Evolutionary conservation across 2,797 vertebrate species (phyloP).

Genomic region (Crocidura indochinensis): DNA sequence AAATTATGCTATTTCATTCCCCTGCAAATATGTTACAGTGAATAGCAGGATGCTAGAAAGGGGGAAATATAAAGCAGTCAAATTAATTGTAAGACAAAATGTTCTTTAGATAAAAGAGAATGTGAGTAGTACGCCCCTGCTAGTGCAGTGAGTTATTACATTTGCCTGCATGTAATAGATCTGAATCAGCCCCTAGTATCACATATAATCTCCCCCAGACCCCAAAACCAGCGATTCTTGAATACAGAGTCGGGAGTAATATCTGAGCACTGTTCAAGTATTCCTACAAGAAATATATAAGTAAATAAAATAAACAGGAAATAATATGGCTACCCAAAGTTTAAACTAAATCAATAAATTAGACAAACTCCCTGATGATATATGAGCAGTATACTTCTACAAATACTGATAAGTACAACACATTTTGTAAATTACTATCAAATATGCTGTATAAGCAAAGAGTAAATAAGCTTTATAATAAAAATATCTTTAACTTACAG

Average conservation of each 20-base stretch:
- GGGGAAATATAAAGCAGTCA: not conserved
- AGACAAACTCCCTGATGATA: constrained; percentile 25
- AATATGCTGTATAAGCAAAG: not conserved
- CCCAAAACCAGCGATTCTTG: too few relatives aligned
- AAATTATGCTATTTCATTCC: not conserved
- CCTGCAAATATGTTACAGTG: constrained; percentile 7
- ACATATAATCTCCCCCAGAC: too few relatives aligned
- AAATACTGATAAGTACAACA: constrained; percentile 16
- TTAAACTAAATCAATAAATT: constrained; percentile 45
- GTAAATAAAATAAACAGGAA: not conserved
- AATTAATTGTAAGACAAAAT: not conserved
- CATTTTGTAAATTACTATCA: constrained; percentile 14
- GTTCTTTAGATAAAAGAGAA: constrained; percentile 60
- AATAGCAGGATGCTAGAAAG: constrained; percentile 5
- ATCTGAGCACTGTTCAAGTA: too few relatives aligned
- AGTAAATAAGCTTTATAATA: constrained; percentile 23
- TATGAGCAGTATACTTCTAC: constrained; percentile 25
- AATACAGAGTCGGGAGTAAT: too few relatives aligned
- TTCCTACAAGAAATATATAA: too few relatives aligned
- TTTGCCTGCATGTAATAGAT: too few relatives aligned
- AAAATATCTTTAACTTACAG: constrained; percentile 91
- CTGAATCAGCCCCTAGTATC: not conserved
- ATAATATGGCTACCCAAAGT: constrained; percentile 21
- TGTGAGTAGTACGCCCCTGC: too few relatives aligned
- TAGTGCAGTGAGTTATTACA: too few relatives aligned